Conservation (phyloP, 2,797 vertebrate genomes). For the Oreonectes daqikongensis region DNA sequence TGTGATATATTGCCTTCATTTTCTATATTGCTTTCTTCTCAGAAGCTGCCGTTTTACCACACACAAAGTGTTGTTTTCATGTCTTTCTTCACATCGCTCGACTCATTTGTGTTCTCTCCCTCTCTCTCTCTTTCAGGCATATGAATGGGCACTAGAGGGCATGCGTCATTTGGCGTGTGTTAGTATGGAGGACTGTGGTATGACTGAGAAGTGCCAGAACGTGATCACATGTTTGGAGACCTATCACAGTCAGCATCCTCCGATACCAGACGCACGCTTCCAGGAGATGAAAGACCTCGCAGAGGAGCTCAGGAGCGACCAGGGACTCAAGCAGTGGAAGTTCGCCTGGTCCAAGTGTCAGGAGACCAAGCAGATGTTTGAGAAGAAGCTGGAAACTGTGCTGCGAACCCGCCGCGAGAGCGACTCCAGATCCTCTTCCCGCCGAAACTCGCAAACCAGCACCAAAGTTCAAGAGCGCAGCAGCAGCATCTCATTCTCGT, state of each 20-base stretch:
- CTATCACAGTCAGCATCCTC: constrained; percentile 80
- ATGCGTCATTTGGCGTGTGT: constrained; percentile 84
- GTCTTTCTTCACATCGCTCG: neutral
- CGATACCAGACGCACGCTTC: constrained; percentile 79
- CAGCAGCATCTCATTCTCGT: constrained; percentile 61
- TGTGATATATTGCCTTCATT: constrained; percentile 2
- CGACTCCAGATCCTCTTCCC: constrained; percentile 45
- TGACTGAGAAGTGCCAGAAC: constrained; percentile 70
- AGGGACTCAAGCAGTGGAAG: constrained; percentile 87
- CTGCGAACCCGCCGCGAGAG: constrained; percentile 66
- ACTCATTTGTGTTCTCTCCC: constrained; percentile 2
- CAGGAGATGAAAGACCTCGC: constrained; percentile 89
- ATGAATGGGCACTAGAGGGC: constrained; percentile 87
- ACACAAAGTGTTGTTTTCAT: constrained; percentile 21
- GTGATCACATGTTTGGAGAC: constrained; percentile 82
- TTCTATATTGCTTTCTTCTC: neutral
- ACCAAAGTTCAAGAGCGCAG: constrained; percentile 64
- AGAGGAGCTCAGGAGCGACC: constrained; percentile 81
- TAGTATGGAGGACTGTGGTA: constrained; percentile 82
- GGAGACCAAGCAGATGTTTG: constrained; percentile 86
- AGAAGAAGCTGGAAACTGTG: constrained; percentile 85
- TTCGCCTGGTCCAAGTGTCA: constrained; percentile 89
- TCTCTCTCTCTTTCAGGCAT: constrained; percentile 72
- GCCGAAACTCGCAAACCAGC: constrained; percentile 64
- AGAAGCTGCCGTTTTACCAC: neutral